Conservation (phyloP, 2,113 vertebrate species). For the Herpetotheres cachinnans region DNA sequence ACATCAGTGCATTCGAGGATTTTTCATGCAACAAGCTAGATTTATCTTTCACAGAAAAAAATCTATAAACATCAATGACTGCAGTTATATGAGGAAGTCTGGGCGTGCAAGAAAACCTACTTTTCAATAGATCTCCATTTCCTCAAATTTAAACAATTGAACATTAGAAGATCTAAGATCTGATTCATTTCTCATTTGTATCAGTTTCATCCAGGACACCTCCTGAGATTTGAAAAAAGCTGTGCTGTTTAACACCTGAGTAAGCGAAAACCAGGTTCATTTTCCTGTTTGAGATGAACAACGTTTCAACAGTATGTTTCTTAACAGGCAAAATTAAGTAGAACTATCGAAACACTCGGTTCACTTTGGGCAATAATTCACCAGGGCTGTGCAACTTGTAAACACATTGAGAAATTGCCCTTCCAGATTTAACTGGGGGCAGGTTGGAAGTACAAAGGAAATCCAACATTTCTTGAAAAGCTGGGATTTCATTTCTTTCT, state of each 20-base stretch:
- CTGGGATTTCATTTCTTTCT: background rate
- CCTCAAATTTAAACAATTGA: conserved; percentile 13
- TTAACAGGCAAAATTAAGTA: conserved; percentile 7
- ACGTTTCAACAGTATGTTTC: conserved; percentile 14
- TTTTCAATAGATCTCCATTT: background rate
- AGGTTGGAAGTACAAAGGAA: background rate
- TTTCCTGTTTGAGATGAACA: conserved; percentile 51
- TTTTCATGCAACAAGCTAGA: conserved; percentile 60
- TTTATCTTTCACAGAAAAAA: conserved; percentile 39
- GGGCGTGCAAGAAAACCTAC: conserved; percentile 23
- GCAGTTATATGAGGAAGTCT: background rate
- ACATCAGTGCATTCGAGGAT: conserved; percentile 57
- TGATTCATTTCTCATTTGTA: conserved; percentile 45
- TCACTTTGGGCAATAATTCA: conserved; percentile 23
- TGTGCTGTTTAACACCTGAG: conserved; percentile 60
- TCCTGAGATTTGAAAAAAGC: conserved; percentile 46
- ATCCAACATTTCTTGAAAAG: background rate
- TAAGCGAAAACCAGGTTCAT: conserved; percentile 53
- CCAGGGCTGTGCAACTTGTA: background rate
- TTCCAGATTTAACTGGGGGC: background rate
- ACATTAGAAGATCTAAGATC: background rate
- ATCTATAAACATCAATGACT: conserved; percentile 45
- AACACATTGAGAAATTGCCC: background rate
- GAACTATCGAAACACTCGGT: background rate
- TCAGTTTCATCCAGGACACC: conserved; percentile 46